A percentile compares a stretch with the other conserved stretches of the same genome.
These are phyloP conservation scores for Asobara japonica DNA, from an alignment of 1,140 invertebrate genomes.

Conservation along the genomic window DNA sequence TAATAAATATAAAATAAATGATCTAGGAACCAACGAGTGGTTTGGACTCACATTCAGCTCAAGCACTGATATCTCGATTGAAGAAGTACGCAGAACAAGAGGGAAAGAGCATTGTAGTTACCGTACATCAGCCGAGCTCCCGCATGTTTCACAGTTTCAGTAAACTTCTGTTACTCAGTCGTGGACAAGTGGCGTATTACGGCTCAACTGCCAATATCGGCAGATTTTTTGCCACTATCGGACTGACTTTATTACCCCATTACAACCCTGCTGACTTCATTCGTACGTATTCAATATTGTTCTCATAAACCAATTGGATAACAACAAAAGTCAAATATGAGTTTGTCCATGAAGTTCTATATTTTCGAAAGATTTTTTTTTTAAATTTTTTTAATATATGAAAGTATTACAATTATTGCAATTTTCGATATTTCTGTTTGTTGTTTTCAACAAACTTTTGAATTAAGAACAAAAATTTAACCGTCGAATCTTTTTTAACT, in stretches of 20 bases:
- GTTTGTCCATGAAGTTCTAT: too few relatives aligned
- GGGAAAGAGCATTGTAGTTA: conserved; percentile 83
- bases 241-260: conserved; percentile 79
- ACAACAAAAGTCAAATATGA: not conserved
- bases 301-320: not conserved
- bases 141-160: conserved; percentile 91
- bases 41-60: conserved; percentile 84
- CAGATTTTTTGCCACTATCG: conserved; percentile 79
- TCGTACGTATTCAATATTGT: conserved; percentile 69
- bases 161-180: conserved; percentile 80
- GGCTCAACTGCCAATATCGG: conserved; percentile 80
- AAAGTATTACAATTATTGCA: not conserved
- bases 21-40: conserved; percentile 86
- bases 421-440: too few relatives aligned
- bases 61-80: conserved; percentile 77
- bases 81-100: conserved; percentile 81
- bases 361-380: too few relatives aligned
- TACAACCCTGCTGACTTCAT: conserved; percentile 91
- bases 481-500: too few relatives aligned
- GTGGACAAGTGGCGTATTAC: conserved; percentile 84
- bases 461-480: too few relatives aligned
- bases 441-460: too few relatives aligned
- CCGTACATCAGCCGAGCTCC: conserved; percentile 88
- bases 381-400: not conserved
- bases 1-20: conserved; percentile 11